Evolutionary conservation across 92 coral and sea anemone genomes (phyloP).

Genomic region (Virgularia gustaviana): DNA sequence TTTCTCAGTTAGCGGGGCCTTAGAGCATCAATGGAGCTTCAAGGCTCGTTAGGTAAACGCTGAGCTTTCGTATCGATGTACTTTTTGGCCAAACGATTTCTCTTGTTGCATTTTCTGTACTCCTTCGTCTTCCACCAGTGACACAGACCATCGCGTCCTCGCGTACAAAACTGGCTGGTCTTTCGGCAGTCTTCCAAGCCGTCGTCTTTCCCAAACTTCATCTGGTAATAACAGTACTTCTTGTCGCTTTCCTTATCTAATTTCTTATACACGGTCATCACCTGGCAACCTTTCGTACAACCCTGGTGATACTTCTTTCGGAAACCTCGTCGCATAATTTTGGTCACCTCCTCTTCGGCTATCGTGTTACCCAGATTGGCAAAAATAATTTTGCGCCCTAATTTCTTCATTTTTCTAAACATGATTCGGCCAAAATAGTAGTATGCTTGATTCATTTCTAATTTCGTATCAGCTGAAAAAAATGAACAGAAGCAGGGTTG

Average conservation of each 20-base stretch:
- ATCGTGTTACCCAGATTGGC: constrained; percentile 5
- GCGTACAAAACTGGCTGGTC: constrained; percentile 28
- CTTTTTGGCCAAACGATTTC: neutral
- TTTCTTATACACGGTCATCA: constrained; percentile 1
- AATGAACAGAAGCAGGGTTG: too few relatives aligned
- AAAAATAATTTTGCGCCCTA: too few relatives aligned
- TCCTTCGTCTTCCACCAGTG: constrained; percentile 12
- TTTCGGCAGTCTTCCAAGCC: constrained; percentile 5
- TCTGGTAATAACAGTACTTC: constrained; percentile 3
- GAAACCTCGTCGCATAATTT: constrained; percentile 29
- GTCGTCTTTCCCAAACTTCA: too few relatives aligned
- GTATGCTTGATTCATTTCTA: too few relatives aligned
- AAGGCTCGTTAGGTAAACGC: too few relatives aligned
- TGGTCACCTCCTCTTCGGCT: neutral
- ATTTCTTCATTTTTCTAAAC: too few relatives aligned
- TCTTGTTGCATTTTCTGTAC: constrained; percentile 8
- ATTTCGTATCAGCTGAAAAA: too few relatives aligned
- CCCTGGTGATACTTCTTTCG: constrained; percentile 26
- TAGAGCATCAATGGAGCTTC: too few relatives aligned
- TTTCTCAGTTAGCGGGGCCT: too few relatives aligned
- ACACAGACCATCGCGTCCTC: constrained; percentile 10
- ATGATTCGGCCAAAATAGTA: too few relatives aligned
- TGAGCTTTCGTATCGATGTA: too few relatives aligned
- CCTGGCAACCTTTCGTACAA: constrained; percentile 17
- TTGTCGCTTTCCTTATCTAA: neutral